These are phyloP conservation scores for Bombus breviceps DNA, from an alignment of 1,140 invertebrate genomes.

Conservation along the genomic window DNA sequence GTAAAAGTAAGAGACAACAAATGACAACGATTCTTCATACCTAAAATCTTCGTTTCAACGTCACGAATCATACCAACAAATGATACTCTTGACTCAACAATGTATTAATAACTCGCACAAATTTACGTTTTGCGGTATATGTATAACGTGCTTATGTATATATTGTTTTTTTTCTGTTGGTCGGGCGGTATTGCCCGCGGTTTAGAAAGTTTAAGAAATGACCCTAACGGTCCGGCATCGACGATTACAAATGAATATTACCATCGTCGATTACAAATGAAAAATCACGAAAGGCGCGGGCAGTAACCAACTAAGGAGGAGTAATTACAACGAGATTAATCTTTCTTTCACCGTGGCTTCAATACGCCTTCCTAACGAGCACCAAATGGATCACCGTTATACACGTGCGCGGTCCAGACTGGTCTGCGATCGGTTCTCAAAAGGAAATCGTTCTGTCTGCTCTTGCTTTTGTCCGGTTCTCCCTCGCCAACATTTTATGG, in stretches of 20 bases:
- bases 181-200: not conserved
- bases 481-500: not conserved
- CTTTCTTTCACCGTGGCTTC: slow-evolving; percentile 50
- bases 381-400: slow-evolving; percentile 61
- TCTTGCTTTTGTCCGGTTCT: slow-evolving; percentile 5
- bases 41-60: slow-evolving; percentile 45
- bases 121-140: not conserved
- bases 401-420: slow-evolving; percentile 24
- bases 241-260: not conserved
- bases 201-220: slow-evolving; percentile 36
- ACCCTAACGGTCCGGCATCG: slow-evolving; percentile 37
- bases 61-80: slow-evolving; percentile 77
- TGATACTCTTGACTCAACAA: slow-evolving; percentile 54
- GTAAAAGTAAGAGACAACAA: not conserved
- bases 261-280: slow-evolving; percentile 39
- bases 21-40: slow-evolving; percentile 41
- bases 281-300: slow-evolving; percentile 43
- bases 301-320: slow-evolving; percentile 18
- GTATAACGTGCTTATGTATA: not conserved
- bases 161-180: not conserved
- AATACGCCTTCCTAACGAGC: slow-evolving; percentile 68
- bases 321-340: slow-evolving; percentile 64
- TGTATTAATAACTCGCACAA: slow-evolving; percentile 19
- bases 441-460: slow-evolving; percentile 19
- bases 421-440: slow-evolving; percentile 24